Percentiles rank a stretch among this genome's conserved stretches.
Conservation (phyloP, 2,113 vertebrate species). For the Ptilonorhynchus violaceus region DNA sequence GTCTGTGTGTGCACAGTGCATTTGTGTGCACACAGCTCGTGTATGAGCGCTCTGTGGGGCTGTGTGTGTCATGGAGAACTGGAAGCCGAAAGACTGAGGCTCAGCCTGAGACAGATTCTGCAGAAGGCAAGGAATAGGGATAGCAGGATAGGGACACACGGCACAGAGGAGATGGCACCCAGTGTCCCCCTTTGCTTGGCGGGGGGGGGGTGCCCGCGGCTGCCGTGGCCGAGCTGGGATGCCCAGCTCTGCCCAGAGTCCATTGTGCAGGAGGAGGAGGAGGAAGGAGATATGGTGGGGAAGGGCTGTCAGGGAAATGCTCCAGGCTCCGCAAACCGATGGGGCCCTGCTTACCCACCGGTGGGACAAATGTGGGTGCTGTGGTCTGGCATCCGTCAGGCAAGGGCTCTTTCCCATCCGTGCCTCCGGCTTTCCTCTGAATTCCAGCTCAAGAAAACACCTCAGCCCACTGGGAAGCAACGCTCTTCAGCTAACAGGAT, state of each 20-base stretch:
- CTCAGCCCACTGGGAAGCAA: accelerated
- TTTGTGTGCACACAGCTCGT: background rate
- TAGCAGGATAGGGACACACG: background rate
- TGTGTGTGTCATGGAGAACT: background rate
- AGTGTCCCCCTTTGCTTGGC: accelerated
- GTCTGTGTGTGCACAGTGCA: background rate
- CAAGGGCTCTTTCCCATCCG: background rate
- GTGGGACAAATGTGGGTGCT: accelerated
- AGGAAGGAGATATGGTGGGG: background rate
- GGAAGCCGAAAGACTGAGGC: background rate
- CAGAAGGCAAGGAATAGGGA: background rate
- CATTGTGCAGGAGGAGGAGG: background rate
- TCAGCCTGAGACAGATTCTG: background rate
- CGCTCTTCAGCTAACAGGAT: background rate
- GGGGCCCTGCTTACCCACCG: background rate
- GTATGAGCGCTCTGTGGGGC: background rate
- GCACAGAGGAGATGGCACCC: background rate
- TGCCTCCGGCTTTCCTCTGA: background rate
- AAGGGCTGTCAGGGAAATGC: background rate
- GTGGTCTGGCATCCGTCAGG: background rate
- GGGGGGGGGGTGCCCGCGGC: background rate
- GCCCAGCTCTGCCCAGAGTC: background rate
- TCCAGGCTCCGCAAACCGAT: accelerated
- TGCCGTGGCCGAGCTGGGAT: background rate
- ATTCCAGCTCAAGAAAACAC: background rate